These are phyloP conservation scores for Chelidonichthys spinosus DNA, from an alignment of 2,797 vertebrate genomes.

Conservation along the genomic window DNA sequence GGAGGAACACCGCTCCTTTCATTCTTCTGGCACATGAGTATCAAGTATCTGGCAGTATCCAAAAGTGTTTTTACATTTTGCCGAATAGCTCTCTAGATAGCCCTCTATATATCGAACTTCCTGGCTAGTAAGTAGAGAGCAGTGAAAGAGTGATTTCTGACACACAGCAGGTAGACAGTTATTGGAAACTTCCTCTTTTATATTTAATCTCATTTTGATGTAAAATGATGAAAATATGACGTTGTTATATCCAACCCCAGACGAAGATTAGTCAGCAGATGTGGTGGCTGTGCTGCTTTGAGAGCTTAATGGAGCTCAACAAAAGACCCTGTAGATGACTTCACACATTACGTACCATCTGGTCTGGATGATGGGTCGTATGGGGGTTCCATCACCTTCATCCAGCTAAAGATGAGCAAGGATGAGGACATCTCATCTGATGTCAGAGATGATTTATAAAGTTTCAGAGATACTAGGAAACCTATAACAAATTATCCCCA, in stretches of 20 bases:
- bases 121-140: too few relatives aligned
- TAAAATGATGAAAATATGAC: background rate
- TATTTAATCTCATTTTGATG: background rate
- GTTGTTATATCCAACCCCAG: background rate
- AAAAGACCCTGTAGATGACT: slow-evolving; percentile 23
- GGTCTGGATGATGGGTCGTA: slow-evolving; percentile 27
- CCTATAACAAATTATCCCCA: slow-evolving; percentile 12
- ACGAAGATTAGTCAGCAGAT: slow-evolving; percentile 8
- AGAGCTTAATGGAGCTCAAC: slow-evolving; percentile 16
- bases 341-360: slow-evolving; percentile 31
- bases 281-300: background rate
- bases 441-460: slow-evolving; percentile 48
- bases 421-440: slow-evolving; percentile 33
- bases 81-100: too few relatives aligned
- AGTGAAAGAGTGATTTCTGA: too few relatives aligned
- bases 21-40: too few relatives aligned
- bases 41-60: too few relatives aligned
- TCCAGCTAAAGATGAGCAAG: slow-evolving; percentile 6
- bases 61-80: too few relatives aligned
- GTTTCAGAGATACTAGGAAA: slow-evolving; percentile 26
- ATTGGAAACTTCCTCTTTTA: background rate
- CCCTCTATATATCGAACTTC: too few relatives aligned
- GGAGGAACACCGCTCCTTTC: too few relatives aligned
- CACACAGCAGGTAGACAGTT: background rate
- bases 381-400: slow-evolving; percentile 19